Evolutionary conservation across 2,113 vertebrate genomes (phyloP), one percentile per base, ranked within the genome.

Genomic region (Lagenorhynchus albirostris): DNA sequence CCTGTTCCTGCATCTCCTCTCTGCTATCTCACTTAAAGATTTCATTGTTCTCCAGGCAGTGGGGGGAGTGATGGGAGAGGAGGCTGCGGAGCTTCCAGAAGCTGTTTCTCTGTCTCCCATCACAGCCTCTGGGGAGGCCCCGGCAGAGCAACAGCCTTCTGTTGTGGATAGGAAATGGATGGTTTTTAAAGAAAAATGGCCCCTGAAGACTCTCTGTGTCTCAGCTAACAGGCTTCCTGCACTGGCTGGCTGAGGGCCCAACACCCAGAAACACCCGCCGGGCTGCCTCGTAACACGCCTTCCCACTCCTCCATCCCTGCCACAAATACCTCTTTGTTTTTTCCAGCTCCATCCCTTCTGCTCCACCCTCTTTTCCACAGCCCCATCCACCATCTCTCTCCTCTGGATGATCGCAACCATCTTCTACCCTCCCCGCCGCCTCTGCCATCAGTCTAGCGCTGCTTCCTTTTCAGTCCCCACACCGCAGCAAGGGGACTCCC

Each of bases 111-210:
- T 41, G 17, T 14, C 17, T 94, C 68, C 31, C 44, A 0, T 84
- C 63, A 20, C 89, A 47, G 89, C 97, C 97, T 71, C 92, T 33
- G 84, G 44, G 96, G 58, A 70, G 8, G 68, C 80, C 89, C 36
- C 11, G 29, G 79, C 29, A 38, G 77, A 94, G 74, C 87, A n/a
- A 80, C 79, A 63, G 41, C 70, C 90, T 97, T 97, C 77, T 88
- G 33, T 89, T 65, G 70, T 41, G 79, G 81, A 6, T 71, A 76
- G 20, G 74, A 44, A 36, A 94, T 12, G 0, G 31, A 25, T 88
- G 79, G 58, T 10, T 93, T 71, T 76, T 93, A 83, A 71, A 82
- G 94, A 89, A 97, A 91, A 97, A 93, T 3, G 44, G 71, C 33
- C 89, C 86, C 96, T 21, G 62, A 92, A 95, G 85, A 11, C 15